Conservation (phyloP, 2,113 vertebrate genomes). For the Tragelaphus scriptus region DNA sequence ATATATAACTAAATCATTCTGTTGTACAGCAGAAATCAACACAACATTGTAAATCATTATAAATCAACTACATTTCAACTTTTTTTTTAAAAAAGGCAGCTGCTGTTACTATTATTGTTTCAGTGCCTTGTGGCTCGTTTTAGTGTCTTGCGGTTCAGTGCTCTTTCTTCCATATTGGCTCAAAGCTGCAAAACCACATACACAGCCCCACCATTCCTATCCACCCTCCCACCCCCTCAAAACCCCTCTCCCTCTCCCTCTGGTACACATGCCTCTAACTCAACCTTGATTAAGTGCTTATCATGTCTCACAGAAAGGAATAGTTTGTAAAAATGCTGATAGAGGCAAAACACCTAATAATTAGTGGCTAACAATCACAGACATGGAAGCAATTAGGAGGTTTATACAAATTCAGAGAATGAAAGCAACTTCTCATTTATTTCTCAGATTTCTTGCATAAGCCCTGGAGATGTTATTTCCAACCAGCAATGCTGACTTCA, state of each 20-base stretch:
- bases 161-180: not conserved
- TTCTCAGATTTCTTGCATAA: not conserved
- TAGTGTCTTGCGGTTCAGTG: not conserved
- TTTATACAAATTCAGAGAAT: not conserved
- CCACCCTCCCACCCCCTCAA: not conserved
- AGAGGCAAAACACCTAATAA: conserved; percentile 15
- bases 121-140: not conserved
- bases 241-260: not conserved
- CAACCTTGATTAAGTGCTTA: not conserved
- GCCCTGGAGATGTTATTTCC: not conserved
- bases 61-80: not conserved
- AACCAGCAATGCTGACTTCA: not conserved
- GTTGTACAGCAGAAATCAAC: not conserved
- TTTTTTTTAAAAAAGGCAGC: not conserved
- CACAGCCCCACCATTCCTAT: not conserved
- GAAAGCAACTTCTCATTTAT: not conserved
- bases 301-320: not conserved
- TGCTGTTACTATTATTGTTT: not conserved
- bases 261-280: not conserved
- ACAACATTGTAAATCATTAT: not conserved
- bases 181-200: not conserved
- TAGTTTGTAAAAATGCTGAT: conserved; percentile 14
- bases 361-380: conserved; percentile 10
- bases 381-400: not conserved
- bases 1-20: not conserved